phyloP scores from a whole-genome alignment of 1,140 invertebrate genomes.

The Trissolcus basalis region DNA sequence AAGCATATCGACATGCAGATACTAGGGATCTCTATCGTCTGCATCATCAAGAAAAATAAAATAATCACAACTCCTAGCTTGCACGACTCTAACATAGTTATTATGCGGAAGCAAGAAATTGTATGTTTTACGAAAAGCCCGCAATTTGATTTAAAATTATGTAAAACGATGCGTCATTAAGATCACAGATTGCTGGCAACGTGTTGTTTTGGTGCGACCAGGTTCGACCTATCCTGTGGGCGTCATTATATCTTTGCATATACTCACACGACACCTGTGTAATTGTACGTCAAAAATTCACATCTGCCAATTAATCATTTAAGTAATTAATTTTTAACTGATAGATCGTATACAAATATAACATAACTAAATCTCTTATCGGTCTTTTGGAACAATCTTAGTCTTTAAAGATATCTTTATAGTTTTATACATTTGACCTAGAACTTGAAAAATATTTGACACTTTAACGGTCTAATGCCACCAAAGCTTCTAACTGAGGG shows the following conservation, averaged over 20 bases:
- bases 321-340: too few relatives aligned
- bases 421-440: too few relatives aligned
- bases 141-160: slow-evolving; percentile 75
- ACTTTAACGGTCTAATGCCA: too few relatives aligned
- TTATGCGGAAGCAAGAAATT: slow-evolving; percentile 65
- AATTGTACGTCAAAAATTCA: slow-evolving; percentile 27
- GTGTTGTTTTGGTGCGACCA: slow-evolving; percentile 52
- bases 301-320: neutral
- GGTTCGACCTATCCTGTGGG: slow-evolving; percentile 54
- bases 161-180: slow-evolving; percentile 71
- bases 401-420: too few relatives aligned
- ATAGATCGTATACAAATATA: too few relatives aligned
- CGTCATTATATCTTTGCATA: slow-evolving; percentile 41
- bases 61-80: slow-evolving; percentile 37
- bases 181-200: slow-evolving; percentile 68
- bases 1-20: too few relatives aligned
- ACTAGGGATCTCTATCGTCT: too few relatives aligned
- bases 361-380: too few relatives aligned
- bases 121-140: slow-evolving; percentile 66
- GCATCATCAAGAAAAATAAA: slow-evolving; percentile 1
- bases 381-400: too few relatives aligned
- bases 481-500: too few relatives aligned
- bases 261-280: slow-evolving; percentile 36
- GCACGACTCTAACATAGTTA: slow-evolving; percentile 51
- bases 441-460: too few relatives aligned